A percentile compares a stretch with the other conserved stretches of the same genome.
These are phyloP conservation scores for Mystacornis crossleyi DNA, from an alignment of 2,113 vertebrate species.

Conservation along the genomic window DNA sequence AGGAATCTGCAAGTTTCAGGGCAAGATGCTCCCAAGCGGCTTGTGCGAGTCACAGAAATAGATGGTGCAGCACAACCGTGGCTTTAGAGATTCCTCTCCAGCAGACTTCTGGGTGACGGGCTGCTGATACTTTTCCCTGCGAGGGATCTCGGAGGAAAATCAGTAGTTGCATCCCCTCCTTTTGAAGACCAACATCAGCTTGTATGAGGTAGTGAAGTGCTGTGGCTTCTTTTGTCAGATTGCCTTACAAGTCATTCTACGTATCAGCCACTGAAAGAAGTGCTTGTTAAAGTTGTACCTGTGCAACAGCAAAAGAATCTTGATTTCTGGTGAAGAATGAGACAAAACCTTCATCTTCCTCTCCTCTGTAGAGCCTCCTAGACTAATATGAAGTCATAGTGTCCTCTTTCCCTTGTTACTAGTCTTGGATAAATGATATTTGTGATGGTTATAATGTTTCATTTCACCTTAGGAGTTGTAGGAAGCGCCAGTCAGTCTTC, in stretches of 20 bases:
- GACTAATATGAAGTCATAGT: fast-evolving
- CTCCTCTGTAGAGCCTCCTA: background rate
- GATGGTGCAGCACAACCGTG: background rate
- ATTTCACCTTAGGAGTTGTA: background rate
- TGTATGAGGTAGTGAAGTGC: background rate
- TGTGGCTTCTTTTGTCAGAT: background rate
- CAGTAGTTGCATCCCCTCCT: background rate
- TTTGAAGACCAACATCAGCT: background rate
- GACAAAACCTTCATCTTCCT: background rate
- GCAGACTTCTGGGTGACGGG: background rate
- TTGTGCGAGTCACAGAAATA: background rate
- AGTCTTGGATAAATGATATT: background rate
- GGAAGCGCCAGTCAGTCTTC: background rate
- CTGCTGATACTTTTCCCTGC: background rate
- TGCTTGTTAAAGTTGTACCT: background rate
- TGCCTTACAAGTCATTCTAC: background rate
- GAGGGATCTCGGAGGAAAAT: background rate
- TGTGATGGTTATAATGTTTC: background rate
- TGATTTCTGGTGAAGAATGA: background rate
- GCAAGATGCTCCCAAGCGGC: fast-evolving
- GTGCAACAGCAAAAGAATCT: background rate
- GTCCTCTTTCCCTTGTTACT: background rate
- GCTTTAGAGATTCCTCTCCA: background rate
- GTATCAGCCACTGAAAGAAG: background rate
- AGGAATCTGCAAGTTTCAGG: background rate